These are phyloP conservation scores for Melanotaenia parkinsoni DNA, from an alignment of 2,797 vertebrate species.

Conservation along the genomic window DNA sequence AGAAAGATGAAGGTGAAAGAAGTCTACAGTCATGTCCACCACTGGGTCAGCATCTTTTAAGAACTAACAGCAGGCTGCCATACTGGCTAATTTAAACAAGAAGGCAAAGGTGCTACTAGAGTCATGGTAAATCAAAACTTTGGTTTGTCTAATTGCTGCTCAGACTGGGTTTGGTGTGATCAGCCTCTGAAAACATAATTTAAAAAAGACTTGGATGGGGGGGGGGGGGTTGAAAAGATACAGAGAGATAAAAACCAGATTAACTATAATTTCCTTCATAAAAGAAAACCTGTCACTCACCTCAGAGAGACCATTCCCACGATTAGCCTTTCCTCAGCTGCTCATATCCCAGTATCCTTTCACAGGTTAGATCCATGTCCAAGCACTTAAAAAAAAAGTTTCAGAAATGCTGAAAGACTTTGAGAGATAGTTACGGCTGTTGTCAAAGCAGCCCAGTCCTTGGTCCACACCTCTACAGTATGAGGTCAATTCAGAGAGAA, in stretches of 20 bases:
- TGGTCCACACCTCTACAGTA: constrained; percentile 73
- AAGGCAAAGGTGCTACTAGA: constrained; percentile 66
- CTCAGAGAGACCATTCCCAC: constrained; percentile 63
- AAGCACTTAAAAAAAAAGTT: constrained; percentile 27
- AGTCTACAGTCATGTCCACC: background rate
- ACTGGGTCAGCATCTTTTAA: constrained; percentile 9
- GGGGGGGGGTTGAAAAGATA: background rate
- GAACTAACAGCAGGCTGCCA: constrained; percentile 35
- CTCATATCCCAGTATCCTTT: constrained; percentile 68
- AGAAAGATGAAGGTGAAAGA: constrained; percentile 8
- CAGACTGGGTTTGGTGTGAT: constrained; percentile 23
- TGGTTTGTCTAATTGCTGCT: constrained; percentile 59
- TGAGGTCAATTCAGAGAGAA: constrained; percentile 74
- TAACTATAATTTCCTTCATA: background rate
- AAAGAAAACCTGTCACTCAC: constrained; percentile 67
- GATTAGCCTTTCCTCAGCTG: constrained; percentile 47
- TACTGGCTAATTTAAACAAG: constrained; percentile 49
- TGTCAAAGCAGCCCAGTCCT: constrained; percentile 52
- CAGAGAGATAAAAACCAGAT: background rate
- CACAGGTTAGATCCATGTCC: constrained; percentile 80
- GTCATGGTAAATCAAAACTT: constrained; percentile 64
- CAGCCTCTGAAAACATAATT: constrained; percentile 51
- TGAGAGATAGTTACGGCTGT: constrained; percentile 24
- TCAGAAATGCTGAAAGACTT: constrained; percentile 37
- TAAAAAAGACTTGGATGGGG: constrained; percentile 36